A percentile compares a stretch with the other conserved stretches of the same genome.
Conservation (phyloP, 2,888 invertebrate genomes). For the Apotomis betuletana region DNA sequence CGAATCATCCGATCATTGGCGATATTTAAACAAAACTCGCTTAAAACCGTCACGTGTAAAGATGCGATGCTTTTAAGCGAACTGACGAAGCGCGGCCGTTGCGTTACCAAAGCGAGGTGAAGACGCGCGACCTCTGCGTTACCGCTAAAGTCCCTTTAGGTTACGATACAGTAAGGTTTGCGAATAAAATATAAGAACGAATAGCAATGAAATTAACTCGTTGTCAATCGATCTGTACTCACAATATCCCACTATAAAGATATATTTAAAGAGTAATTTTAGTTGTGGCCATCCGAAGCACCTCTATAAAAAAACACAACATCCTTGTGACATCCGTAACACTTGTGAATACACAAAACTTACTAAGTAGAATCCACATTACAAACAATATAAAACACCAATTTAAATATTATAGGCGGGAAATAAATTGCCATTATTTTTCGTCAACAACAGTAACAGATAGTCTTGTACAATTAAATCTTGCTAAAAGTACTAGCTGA, state of each 20-base stretch:
- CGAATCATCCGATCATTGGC: too few species aligned
- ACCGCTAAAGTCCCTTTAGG: too few species aligned
- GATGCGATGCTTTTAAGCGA: too few species aligned
- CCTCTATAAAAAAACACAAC: constrained; percentile 29
- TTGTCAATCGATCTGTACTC: not conserved
- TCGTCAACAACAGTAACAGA: constrained; percentile 18
- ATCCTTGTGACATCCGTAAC: constrained; percentile 20
- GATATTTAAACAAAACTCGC: too few species aligned
- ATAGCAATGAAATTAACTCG: not conserved
- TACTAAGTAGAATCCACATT: constrained; percentile 1
- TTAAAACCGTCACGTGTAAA: too few species aligned
- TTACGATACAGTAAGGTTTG: not conserved
- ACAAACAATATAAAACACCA: constrained; percentile 17
- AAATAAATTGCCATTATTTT: constrained; percentile 26
- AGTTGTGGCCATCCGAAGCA: constrained; percentile 44
- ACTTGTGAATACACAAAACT: constrained; percentile 7
- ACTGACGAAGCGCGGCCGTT: too few species aligned
- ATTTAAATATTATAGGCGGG: constrained; percentile 31
- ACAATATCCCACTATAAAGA: not conserved
- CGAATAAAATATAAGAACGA: not conserved
- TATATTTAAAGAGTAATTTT: constrained; percentile 12
- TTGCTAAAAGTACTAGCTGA: not conserved
- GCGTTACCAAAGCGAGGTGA: too few species aligned
- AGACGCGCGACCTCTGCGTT: too few species aligned
- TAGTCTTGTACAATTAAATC: not conserved